Evolutionary conservation across 1,140 invertebrate species (phyloP).

Genomic region (Diuraphis noxia): DNA sequence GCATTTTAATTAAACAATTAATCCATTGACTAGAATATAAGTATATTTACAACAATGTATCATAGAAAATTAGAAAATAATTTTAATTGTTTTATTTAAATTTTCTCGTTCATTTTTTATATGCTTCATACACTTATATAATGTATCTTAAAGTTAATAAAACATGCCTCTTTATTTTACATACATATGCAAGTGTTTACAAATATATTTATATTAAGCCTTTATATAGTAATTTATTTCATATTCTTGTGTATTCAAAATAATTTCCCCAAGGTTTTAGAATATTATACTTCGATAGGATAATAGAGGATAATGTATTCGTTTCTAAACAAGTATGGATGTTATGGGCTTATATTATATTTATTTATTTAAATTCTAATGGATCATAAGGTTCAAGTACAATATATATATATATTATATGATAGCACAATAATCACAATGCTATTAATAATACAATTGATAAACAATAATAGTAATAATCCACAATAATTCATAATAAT

Average conservation of each 20-base stretch:
- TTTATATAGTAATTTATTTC: neutral
- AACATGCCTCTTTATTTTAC: neutral
- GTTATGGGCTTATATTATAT: neutral
- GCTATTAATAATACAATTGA: no score
- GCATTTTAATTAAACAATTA: neutral
- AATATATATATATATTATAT: neutral
- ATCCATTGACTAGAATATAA: neutral
- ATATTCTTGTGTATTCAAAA: neutral
- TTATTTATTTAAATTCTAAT: no score
- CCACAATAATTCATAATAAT: no score
- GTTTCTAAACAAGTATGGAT: neutral
- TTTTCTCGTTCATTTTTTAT: neutral
- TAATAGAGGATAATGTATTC: neutral
- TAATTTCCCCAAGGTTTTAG: neutral
- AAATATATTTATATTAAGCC: neutral
- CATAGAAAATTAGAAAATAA: neutral
- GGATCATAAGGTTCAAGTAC: no score
- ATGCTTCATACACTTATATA: no score
- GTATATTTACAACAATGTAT: no score
- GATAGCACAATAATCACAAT: no score
- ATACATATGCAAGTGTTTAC: neutral
- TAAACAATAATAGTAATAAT: no score
- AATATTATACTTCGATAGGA: constrained; percentile 5
- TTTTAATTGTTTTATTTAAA: neutral
- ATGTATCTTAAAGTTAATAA: neutral